phyloP scores from a whole-genome alignment of 2,113 vertebrate species.

The Nycticebus coucang region DNA sequence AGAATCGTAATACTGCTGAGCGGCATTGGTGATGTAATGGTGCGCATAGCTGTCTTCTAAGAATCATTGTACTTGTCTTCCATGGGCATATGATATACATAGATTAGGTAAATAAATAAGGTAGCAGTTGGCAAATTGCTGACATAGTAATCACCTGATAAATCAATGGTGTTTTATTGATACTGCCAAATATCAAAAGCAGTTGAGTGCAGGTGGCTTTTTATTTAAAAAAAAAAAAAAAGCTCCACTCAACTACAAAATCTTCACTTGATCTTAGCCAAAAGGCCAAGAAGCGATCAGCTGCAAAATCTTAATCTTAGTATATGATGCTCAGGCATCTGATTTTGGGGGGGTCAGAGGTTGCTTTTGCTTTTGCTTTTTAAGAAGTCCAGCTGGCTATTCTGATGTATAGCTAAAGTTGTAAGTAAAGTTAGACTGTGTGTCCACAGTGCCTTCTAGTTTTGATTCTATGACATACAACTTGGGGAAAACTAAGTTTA shows the following conservation, averaged over 20 bases:
- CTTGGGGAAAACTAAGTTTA: background rate
- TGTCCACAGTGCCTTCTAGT: rapidly evolving
- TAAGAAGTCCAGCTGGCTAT: background rate
- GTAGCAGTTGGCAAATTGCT: background rate
- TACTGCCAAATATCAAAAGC: background rate
- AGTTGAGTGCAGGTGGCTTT: background rate
- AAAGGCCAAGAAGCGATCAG: too few relatives aligned
- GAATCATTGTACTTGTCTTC: background rate
- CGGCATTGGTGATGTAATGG: too few relatives aligned
- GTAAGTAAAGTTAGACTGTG: background rate
- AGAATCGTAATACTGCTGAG: background rate
- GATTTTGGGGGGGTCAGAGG: background rate
- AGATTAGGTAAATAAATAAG: background rate
- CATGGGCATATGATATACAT: background rate
- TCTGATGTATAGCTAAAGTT: background rate
- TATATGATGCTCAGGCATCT: rapidly evolving
- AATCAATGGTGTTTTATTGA: background rate
- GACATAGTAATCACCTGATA: background rate
- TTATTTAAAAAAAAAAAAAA: background rate
- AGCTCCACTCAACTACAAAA: background rate
- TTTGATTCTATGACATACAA: background rate
- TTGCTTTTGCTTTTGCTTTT: background rate
- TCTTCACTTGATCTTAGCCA: too few relatives aligned
- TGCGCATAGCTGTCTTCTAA: too few relatives aligned
- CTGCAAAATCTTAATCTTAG: background rate